Evolutionary conservation across 1,140 invertebrate genomes (phyloP).

Genomic region (Akabosia matsudoensis): DNA sequence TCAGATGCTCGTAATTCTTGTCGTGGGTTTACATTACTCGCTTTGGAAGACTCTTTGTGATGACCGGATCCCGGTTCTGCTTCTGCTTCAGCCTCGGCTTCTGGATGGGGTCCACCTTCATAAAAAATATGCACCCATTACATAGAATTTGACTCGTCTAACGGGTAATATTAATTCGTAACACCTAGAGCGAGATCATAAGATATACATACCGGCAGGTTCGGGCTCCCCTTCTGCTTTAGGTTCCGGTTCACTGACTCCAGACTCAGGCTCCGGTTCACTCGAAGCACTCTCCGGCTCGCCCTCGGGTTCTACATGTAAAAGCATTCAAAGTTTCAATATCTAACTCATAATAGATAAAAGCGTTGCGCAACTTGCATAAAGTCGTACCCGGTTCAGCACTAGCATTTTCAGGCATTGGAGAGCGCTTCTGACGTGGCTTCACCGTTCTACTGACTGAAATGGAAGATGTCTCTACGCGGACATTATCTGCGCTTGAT

Average conservation of each 20-base stretch:
- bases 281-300: conserved; percentile 47
- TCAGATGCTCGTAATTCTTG: not conserved
- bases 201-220: conserved; percentile 4
- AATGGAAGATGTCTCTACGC: conserved; percentile 39
- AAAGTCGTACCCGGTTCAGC: conserved; percentile 36
- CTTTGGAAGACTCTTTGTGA: conserved; percentile 46
- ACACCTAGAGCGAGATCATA: no score
- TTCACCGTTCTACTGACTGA: conserved; percentile 24
- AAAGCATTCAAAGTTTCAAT: not conserved
- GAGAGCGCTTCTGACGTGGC: conserved; percentile 24
- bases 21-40: not conserved
- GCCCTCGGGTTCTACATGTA: conserved; percentile 52
- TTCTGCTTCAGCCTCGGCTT: conserved; percentile 52
- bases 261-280: conserved; percentile 27
- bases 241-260: conserved; percentile 25
- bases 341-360: not conserved
- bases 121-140: no score
- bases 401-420: conserved; percentile 30
- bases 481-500: conserved; percentile 33
- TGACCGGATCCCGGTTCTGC: conserved; percentile 49
- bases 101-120: conserved; percentile 48
- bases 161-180: not conserved
- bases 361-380: not conserved
- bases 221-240: conserved; percentile 23
- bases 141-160: not conserved